These are phyloP conservation scores for Coptodon rendalli DNA, from an alignment of 2,113 vertebrate genomes.

Conservation along the genomic window DNA sequence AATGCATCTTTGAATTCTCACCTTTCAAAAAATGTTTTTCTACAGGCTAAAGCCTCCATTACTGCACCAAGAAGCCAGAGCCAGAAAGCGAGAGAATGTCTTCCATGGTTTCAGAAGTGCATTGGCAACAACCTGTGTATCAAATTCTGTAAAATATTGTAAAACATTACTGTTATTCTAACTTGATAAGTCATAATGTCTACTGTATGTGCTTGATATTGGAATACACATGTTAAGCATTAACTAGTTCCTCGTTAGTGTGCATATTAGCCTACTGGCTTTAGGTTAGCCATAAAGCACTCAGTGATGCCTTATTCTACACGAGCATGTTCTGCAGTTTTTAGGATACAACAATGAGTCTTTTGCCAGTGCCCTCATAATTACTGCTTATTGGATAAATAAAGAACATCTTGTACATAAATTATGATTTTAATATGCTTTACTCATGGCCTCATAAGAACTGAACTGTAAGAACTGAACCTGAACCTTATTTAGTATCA, in stretches of 20 bases:
- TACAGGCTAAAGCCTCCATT: neutral
- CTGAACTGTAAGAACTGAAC: neutral
- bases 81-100: neutral
- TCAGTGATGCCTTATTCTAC: neutral
- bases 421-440: neutral
- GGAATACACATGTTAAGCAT: neutral
- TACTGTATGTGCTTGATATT: neutral
- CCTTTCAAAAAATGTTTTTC: neutral
- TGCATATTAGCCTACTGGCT: neutral
- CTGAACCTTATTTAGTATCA: neutral
- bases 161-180: neutral
- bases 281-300: neutral
- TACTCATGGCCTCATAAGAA: neutral
- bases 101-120: neutral
- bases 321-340: neutral
- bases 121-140: neutral
- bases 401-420: neutral
- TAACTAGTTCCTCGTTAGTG: neutral
- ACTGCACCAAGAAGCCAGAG: neutral
- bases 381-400: neutral
- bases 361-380: neutral
- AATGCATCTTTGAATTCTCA: slow-evolving; percentile 20
- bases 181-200: neutral
- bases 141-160: neutral
- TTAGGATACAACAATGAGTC: neutral